Evolutionary conservation across 2,797 vertebrate species (phyloP), one percentile per base, ranked within the genome.

Genomic region (Cyclura pinguis): DNA sequence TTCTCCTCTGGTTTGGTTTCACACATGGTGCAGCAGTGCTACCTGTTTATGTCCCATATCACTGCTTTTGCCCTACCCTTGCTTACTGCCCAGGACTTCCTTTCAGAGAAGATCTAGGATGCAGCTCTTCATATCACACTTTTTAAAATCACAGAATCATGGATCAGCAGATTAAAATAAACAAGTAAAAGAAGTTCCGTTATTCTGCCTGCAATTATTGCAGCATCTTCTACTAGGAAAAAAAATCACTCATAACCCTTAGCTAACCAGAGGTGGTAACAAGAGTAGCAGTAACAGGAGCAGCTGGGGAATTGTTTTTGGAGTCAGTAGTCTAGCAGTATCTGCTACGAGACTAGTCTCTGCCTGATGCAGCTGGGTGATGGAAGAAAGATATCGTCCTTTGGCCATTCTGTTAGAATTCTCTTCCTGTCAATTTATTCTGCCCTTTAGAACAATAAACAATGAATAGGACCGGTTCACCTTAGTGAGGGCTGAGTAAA

Each of bases 171-270:
- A 78, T 47, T 8, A 38, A 47, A 74, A 74, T 38, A 20, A 38
- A 74, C 18, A 77, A 77, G 52, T n/a, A 47, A 62, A 7, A 38
- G 22, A 32, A 32, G 74, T 69, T 69, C 62, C 38, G 35, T n/a
- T 80, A 42, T 84, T 42, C 24, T 72, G n/a, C 50, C 85, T 85
- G 76, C 59, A 85, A 80, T 72, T 85, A 55, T 80, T 80, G 52
- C n/a, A 72, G 20, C 42, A 52, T 80, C 74, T 50, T 78, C 69
- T 47, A 50, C 52, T 62, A 62, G 18, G 27, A 42, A 88, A 64
- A 35, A 22, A 85, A 77, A 76, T 42, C 22, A 59, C n/a, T 20
- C 13, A 42, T 42, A 42, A 59, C 35, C 55, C 74, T 77, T n/a
- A 57, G 27, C 32, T 27, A 38, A 55, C n/a, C 35, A 59, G 22